Conservation (phyloP, 2,113 vertebrate species). For the Vireo altiloquus region DNA sequence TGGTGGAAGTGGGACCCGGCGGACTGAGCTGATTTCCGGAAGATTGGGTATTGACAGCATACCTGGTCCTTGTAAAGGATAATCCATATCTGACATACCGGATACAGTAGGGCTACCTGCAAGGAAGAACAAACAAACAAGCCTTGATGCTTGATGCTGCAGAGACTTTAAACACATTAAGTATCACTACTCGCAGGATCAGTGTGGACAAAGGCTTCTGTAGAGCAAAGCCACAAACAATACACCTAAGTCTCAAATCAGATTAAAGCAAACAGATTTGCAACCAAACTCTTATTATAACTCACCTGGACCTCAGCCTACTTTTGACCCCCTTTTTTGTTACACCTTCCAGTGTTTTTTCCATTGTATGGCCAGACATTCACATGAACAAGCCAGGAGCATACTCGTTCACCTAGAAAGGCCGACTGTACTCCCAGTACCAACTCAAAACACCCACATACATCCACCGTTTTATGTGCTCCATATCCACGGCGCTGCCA, state of each 20-base stretch:
- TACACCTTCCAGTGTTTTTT: background rate
- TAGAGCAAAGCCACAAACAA: background rate
- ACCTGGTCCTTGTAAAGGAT: constrained; percentile 92
- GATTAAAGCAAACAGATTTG: background rate
- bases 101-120: constrained; percentile 89
- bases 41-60: constrained; percentile 88
- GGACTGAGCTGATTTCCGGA: constrained; percentile 89
- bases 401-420: background rate
- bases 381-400: background rate
- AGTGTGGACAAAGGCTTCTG: accelerated
- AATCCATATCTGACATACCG: constrained; percentile 97
- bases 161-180: background rate
- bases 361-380: accelerated
- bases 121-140: background rate
- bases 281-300: background rate
- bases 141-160: background rate
- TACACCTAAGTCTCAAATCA: background rate
- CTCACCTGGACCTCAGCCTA: background rate
- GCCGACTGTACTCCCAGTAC: background rate
- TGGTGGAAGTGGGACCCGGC: constrained; percentile 90
- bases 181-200: background rate
- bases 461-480: background rate
- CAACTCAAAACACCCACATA: background rate
- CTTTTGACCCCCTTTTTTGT: background rate
- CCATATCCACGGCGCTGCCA: background rate